Evolutionary conservation across 2,888 invertebrate species (phyloP).

Genomic region (Drosophila borborema): DNA sequence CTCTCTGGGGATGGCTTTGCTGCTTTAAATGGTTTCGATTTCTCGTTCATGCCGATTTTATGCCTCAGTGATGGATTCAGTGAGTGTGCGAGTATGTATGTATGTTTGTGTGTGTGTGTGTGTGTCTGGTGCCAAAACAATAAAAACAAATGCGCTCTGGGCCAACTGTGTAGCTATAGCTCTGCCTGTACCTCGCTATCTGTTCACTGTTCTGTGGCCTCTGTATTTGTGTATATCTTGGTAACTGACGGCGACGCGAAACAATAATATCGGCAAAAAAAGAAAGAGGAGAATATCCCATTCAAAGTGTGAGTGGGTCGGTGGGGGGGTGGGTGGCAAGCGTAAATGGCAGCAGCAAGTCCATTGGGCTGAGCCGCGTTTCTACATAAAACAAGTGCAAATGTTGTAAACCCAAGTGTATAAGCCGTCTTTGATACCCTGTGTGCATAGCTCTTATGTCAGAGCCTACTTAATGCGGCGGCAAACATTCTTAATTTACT

Average conservation of each 20-base stretch:
- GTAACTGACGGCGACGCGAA: conserved; percentile 54
- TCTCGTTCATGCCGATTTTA: conserved; percentile 57
- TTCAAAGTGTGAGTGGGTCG: neutral
- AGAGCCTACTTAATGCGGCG: neutral
- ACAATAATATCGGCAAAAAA: conserved; percentile 42
- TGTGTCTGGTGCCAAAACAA: conserved; percentile 57
- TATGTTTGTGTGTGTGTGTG: neutral
- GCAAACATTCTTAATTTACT: neutral
- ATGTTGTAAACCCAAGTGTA: neutral
- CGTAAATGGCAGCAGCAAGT: conserved; percentile 24
- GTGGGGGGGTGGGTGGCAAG: too few relatives aligned
- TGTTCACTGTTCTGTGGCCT: conserved; percentile 9
- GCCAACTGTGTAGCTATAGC: conserved; percentile 31
- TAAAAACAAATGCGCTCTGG: conserved; percentile 68
- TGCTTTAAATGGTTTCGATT: conserved; percentile 71
- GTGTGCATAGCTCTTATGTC: neutral
- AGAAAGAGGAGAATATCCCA: conserved; percentile 10
- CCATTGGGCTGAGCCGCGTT: conserved; percentile 26
- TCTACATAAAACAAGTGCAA: conserved; percentile 35
- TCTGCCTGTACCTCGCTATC: conserved; percentile 11
- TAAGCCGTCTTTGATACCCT: conserved; percentile 19
- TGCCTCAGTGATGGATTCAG: conserved; percentile 65
- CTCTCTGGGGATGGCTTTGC: conserved; percentile 46
- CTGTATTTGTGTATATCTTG: conserved; percentile 42
- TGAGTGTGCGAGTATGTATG: conserved; percentile 23